These are phyloP conservation scores for Drosophila kokeensis DNA, from an alignment of 2,888 invertebrate genomes.

Conservation along the genomic window DNA sequence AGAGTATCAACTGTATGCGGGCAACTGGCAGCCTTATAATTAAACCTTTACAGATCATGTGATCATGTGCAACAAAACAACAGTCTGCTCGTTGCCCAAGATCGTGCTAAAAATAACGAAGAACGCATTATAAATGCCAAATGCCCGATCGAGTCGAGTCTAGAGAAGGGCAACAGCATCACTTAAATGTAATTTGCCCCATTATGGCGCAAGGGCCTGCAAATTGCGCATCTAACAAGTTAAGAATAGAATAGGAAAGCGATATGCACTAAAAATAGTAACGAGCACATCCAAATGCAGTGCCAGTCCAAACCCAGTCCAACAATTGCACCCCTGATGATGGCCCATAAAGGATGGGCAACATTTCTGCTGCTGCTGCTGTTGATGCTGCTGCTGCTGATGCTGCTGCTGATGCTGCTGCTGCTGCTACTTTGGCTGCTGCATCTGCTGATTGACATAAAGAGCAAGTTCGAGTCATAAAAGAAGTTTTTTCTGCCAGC, in stretches of 20 bases:
- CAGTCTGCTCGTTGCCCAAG: constrained; percentile 39
- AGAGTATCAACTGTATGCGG: constrained; percentile 21
- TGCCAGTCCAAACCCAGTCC: constrained; percentile 6
- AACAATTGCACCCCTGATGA: constrained; percentile 48
- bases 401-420: constrained; percentile 29
- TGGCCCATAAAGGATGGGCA: constrained; percentile 74
- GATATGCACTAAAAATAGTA: constrained; percentile 77
- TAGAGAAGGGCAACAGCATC: constrained; percentile 33
- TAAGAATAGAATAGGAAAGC: constrained; percentile 78
- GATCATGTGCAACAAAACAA: constrained; percentile 22
- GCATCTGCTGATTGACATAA: constrained; percentile 72
- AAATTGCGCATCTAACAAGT: constrained; percentile 73
- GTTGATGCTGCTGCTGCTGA: constrained; percentile 25
- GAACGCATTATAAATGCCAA: constrained; percentile 71
- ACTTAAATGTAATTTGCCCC: constrained; percentile 79
- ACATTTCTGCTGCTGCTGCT: constrained; percentile 27
- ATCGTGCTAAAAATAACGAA: constrained; percentile 79
- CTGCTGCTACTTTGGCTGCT: constrained; percentile 35
- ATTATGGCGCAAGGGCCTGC: constrained; percentile 67
- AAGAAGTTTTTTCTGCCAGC: constrained; percentile 62
- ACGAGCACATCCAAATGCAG: constrained; percentile 57
- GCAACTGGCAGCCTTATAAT: constrained; percentile 45
- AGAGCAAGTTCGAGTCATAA: constrained; percentile 75
- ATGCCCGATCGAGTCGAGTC: constrained; percentile 30
- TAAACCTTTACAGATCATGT: constrained; percentile 53